These are phyloP conservation scores for Parelbella ahira DNA, from an alignment of 2,888 invertebrate genomes.

Conservation along the genomic window DNA sequence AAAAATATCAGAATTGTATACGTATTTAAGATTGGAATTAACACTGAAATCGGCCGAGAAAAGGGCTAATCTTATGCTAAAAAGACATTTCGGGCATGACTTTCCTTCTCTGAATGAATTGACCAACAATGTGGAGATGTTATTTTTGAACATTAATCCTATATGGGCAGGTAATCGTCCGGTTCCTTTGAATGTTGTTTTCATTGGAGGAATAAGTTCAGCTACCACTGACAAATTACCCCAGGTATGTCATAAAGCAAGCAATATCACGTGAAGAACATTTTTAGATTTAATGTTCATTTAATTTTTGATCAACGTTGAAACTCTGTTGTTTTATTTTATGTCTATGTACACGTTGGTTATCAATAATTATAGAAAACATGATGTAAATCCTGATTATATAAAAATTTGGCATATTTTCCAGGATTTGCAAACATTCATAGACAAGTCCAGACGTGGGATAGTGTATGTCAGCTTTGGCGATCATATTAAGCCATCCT, in stretches of 20 bases:
- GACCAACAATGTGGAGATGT: constrained; percentile 43
- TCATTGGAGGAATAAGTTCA: constrained; percentile 9
- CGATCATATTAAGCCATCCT: constrained; percentile 43
- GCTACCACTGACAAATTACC: background rate
- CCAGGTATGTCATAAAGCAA: no score
- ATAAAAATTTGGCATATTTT: no score
- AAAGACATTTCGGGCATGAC: constrained; percentile 37
- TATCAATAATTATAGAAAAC: no score
- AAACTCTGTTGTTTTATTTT: no score
- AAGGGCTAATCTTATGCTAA: constrained; percentile 32
- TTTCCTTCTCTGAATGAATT: constrained; percentile 36
- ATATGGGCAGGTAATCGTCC: constrained; percentile 39
- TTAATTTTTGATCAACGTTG: no score
- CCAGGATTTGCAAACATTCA: constrained; percentile 45
- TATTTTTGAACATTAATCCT: constrained; percentile 61
- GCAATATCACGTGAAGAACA: no score
- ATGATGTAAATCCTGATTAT: no score
- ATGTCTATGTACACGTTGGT: no score
- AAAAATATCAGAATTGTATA: constrained; percentile 30
- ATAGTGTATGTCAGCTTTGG: constrained; percentile 58
- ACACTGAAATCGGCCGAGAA: background rate
- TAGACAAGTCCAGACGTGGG: constrained; percentile 47
- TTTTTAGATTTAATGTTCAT: no score
- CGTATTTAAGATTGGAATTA: background rate
- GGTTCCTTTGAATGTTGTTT: constrained; percentile 12